phyloP scores from a whole-genome alignment of 1,140 invertebrate species.

The Ephestia elutella region DNA sequence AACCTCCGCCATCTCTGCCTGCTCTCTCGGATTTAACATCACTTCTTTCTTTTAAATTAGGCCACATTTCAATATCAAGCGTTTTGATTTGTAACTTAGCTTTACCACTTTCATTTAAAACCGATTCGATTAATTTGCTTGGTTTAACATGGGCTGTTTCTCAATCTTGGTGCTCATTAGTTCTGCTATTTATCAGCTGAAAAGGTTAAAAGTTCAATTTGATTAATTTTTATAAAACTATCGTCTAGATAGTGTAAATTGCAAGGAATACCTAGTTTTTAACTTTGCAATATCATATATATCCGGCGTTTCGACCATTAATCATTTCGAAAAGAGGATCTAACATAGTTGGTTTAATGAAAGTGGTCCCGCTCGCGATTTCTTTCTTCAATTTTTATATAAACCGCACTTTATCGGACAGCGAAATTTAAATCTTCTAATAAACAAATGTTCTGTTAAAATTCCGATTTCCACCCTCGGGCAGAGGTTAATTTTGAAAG shows the following conservation, averaged over 20 bases:
- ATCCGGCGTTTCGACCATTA: background rate
- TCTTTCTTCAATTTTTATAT: background rate
- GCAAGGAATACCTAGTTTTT: background rate
- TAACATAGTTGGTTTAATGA: background rate
- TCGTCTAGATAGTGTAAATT: too few relatives aligned
- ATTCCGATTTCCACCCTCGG: constrained; percentile 9
- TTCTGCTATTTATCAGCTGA: too few relatives aligned
- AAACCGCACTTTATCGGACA: background rate
- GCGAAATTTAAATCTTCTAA: constrained; percentile 1
- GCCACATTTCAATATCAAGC: too few relatives aligned
- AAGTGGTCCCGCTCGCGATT: background rate
- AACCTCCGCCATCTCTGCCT: constrained; percentile 33
- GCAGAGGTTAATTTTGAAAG: constrained; percentile 12
- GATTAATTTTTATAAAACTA: too few relatives aligned
- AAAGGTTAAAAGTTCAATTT: too few relatives aligned
- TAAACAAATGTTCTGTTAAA: constrained; percentile 12
- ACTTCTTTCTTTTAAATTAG: too few relatives aligned
- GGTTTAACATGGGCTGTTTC: too few relatives aligned
- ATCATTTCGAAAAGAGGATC: background rate
- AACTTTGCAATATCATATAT: background rate
- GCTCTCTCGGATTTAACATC: constrained; percentile 1
- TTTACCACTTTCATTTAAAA: too few relatives aligned
- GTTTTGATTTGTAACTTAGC: too few relatives aligned
- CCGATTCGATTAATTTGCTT: too few relatives aligned
- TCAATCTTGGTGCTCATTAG: too few relatives aligned